phyloP scores from a whole-genome alignment of 2,888 invertebrate genomes.

The Chelonus formosanus region DNA sequence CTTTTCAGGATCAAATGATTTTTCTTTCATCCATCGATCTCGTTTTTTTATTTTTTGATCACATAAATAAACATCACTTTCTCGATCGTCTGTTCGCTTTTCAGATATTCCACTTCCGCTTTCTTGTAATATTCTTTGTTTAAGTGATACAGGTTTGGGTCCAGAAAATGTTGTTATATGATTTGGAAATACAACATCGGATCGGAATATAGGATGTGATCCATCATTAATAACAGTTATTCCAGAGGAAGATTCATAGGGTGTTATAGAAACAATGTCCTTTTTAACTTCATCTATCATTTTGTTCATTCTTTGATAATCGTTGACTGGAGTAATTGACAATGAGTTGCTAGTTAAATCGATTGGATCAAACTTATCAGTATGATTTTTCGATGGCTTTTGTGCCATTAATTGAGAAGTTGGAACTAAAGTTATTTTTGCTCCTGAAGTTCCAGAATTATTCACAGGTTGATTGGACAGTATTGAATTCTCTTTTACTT shows the following conservation, averaged over 20 bases:
- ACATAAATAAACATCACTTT: conserved; percentile 34
- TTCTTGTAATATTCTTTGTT: conserved; percentile 54
- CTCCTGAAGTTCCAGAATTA: conserved; percentile 37
- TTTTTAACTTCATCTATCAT: conserved; percentile 50
- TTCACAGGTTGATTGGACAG: conserved; percentile 42
- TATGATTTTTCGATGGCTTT: conserved; percentile 48
- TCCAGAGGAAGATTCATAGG: conserved; percentile 37
- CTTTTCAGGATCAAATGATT: conserved; percentile 51
- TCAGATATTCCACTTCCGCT: conserved; percentile 20
- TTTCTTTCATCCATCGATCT: conserved; percentile 47
- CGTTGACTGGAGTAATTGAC: conserved; percentile 60
- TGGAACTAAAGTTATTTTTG: conserved; percentile 55
- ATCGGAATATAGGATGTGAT: conserved; percentile 7
- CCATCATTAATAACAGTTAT: conserved; percentile 10
- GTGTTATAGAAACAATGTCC: conserved; percentile 59
- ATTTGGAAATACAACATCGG: no score
- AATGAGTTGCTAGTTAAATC: conserved; percentile 57
- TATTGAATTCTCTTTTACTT: conserved; percentile 41
- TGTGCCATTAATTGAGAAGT: conserved; percentile 56
- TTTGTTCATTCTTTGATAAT: conserved; percentile 53
- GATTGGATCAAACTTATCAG: conserved; percentile 57
- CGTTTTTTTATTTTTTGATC: conserved; percentile 50
- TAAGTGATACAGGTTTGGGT: conserved; percentile 46
- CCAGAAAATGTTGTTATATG: conserved; percentile 13
- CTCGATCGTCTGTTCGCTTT: conserved; percentile 48